Evolutionary conservation across 2,797 vertebrate species (phyloP), one percentile per base, ranked within the genome.

Genomic region (Threskiornis aethiopicus): DNA sequence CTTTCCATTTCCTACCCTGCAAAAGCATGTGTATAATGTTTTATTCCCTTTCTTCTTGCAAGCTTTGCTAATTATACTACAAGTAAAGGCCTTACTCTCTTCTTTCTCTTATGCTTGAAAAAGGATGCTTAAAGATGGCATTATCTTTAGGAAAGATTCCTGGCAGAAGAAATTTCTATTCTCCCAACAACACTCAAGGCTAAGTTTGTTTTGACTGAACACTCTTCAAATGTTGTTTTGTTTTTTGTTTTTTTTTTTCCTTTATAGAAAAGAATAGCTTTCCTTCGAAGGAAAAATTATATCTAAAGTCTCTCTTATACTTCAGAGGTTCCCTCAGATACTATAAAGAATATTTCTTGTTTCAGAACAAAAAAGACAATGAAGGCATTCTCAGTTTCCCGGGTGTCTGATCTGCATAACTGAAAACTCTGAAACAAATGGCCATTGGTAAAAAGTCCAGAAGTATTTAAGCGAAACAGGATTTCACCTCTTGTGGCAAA

Each of bases 201-300:
- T 80, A 88, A 93, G 47, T 93, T 96, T 89, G 77, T 95, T 97
- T 96, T 96, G 90, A 87, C 57, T 89, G 90, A 96, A 92, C 44
- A 54, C 29, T 82, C 70, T 61, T 96, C 77, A 89, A 90, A 93
- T 71, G 72, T 21, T 31, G 8, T 11, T 41, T 41, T 11, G 39
- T 41, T 41, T 41, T 41, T 41, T 41, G 2, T 11, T 24, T 62
- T 41, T 41, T 3, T 11, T 24, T 62, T 44, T 46, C 33, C 41
- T 88, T 90, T 49, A 62, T 83, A 75, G 39, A 54, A 79, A 91
- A 92, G 44, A 91, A 66, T 46, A 79, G 28, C 28, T 90, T 93
- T 91, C 21, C 39, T 93, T 92, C 2, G 4, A 86, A 83, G 47
- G n/a, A 92, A 87, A 84, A 93, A 91, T 84, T 12, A 19, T 69